phyloP scores from a whole-genome alignment of 2,797 vertebrate species.

The Aplochiton taeniatus region DNA sequence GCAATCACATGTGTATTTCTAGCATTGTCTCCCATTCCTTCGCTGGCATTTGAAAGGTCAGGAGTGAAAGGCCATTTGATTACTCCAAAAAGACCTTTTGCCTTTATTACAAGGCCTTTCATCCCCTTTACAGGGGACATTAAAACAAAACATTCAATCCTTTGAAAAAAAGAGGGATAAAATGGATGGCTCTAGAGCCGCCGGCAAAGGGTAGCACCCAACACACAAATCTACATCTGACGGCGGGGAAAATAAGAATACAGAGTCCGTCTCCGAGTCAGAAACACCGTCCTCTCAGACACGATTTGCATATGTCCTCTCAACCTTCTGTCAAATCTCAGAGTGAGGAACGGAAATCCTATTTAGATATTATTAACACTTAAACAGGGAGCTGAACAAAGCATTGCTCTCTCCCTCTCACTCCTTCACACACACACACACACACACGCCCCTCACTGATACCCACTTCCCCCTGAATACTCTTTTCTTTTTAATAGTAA shows the following conservation, averaged over 20 bases:
- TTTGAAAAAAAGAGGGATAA: slow-evolving; percentile 68
- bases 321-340: slow-evolving; percentile 65
- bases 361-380: slow-evolving; percentile 69
- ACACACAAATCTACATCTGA: slow-evolving; percentile 32
- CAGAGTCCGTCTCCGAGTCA: slow-evolving; percentile 11
- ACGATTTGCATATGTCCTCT: slow-evolving; percentile 73
- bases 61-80: slow-evolving; percentile 81
- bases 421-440: slow-evolving; percentile 11
- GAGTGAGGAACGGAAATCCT: slow-evolving; percentile 64
- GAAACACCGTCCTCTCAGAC: slow-evolving; percentile 36
- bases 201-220: slow-evolving; percentile 54
- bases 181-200: slow-evolving; percentile 68
- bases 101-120: slow-evolving; percentile 77
- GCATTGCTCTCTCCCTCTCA: slow-evolving; percentile 5
- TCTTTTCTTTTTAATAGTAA: slow-evolving; percentile 78
- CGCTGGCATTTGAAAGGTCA: slow-evolving; percentile 83
- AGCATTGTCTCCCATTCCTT: slow-evolving; percentile 76
- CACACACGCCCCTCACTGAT: slow-evolving; percentile 53
- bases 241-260: slow-evolving; percentile 28
- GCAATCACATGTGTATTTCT: slow-evolving; percentile 75
- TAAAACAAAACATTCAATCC: slow-evolving; percentile 76
- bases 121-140: slow-evolving; percentile 73
- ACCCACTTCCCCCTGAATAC: slow-evolving; percentile 71
- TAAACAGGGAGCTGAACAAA: slow-evolving; percentile 62
- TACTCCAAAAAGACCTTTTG: slow-evolving; percentile 76